Evolutionary conservation across 2,888 invertebrate species (phyloP).

Genomic region (Callosobruchus maculatus): DNA sequence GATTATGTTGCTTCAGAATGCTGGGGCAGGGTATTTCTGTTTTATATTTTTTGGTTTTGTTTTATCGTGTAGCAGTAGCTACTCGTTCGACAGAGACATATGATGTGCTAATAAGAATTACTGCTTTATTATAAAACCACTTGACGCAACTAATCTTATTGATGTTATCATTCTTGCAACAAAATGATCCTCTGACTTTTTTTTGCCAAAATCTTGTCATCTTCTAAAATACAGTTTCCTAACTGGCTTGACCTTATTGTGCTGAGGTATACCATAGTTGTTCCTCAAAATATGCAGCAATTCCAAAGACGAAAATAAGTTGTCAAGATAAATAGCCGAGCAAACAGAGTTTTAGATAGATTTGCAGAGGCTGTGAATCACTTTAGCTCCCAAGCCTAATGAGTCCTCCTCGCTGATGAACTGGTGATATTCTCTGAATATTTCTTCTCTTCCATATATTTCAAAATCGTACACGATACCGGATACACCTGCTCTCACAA

Average conservation of each 20-base stretch:
- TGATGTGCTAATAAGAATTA: background rate
- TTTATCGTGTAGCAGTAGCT: slow-evolving; percentile 3
- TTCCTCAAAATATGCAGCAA: background rate
- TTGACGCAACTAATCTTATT: background rate
- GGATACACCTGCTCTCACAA: slow-evolving; percentile 13
- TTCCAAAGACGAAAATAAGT: slow-evolving; percentile 4
- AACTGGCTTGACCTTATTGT: slow-evolving; percentile 1
- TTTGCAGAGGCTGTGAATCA: slow-evolving; percentile 4
- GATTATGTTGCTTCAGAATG: slow-evolving; percentile 9
- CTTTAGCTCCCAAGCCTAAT: slow-evolving; percentile 5
- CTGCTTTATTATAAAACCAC: background rate
- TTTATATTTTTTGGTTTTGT: slow-evolving; percentile 7
- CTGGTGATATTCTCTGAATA: slow-evolving; percentile 6
- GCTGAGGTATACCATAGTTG: slow-evolving; percentile 2
- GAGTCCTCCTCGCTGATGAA: background rate
- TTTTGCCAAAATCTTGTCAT: slow-evolving; percentile 1
- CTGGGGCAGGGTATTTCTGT: slow-evolving; percentile 7
- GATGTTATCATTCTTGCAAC: background rate
- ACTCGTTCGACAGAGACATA: background rate
- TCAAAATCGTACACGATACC: slow-evolving; percentile 19
- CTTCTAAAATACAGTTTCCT: background rate
- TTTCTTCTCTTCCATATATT: slow-evolving; percentile 17
- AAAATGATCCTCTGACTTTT: slow-evolving; percentile 1
- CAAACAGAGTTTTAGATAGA: slow-evolving; percentile 1
- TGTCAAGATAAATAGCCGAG: slow-evolving; percentile 6